Percentiles rank a stretch among this genome's conserved stretches.
Evolutionary conservation across 1,140 invertebrate genomes (phyloP).

Genomic region (Drosophila mauritiana): DNA sequence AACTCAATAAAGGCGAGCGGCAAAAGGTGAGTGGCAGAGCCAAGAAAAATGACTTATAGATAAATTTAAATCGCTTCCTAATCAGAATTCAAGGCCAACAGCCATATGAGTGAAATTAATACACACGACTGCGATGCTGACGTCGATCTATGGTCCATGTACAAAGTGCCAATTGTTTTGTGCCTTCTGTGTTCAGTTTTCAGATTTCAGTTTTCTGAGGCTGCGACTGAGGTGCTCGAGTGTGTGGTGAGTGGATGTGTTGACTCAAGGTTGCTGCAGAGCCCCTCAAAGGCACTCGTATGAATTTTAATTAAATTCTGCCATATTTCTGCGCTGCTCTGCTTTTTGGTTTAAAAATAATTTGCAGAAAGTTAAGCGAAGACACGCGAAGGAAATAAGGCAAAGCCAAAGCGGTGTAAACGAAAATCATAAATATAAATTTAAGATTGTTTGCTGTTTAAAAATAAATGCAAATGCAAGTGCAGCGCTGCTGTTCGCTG

Average conservation of each 20-base stretch:
- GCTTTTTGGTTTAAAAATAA: slow-evolving; percentile 64
- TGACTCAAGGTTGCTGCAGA: slow-evolving; percentile 70
- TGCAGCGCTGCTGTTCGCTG: slow-evolving; percentile 15
- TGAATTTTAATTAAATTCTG: slow-evolving; percentile 77
- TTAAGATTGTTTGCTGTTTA: slow-evolving; percentile 63
- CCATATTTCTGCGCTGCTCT: slow-evolving; percentile 57
- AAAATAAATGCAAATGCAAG: slow-evolving; percentile 47
- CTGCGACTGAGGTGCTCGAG: slow-evolving; percentile 15
- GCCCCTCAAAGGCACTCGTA: slow-evolving; percentile 57
- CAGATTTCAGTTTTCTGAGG: neutral
- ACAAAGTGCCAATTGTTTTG: slow-evolving; percentile 56
- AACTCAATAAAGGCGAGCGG: slow-evolving; percentile 58
- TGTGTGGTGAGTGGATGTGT: slow-evolving; percentile 67
- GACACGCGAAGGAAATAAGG: slow-evolving; percentile 48
- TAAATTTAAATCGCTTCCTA: slow-evolving; percentile 81
- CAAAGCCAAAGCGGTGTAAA: slow-evolving; percentile 21
- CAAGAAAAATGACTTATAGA: slow-evolving; percentile 67
- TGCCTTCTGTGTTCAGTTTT: slow-evolving; percentile 2
- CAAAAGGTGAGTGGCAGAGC: slow-evolving; percentile 22
- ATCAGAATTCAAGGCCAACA: slow-evolving; percentile 77
- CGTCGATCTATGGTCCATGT: slow-evolving; percentile 61
- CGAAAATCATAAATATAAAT: slow-evolving; percentile 72
- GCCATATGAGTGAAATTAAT: slow-evolving; percentile 81
- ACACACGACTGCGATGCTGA: slow-evolving; percentile 35
- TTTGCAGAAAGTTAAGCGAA: slow-evolving; percentile 62